Base-by-base conservation (phyloP, 2,797 vertebrate genomes). In the Diceros bicornis region DNA sequence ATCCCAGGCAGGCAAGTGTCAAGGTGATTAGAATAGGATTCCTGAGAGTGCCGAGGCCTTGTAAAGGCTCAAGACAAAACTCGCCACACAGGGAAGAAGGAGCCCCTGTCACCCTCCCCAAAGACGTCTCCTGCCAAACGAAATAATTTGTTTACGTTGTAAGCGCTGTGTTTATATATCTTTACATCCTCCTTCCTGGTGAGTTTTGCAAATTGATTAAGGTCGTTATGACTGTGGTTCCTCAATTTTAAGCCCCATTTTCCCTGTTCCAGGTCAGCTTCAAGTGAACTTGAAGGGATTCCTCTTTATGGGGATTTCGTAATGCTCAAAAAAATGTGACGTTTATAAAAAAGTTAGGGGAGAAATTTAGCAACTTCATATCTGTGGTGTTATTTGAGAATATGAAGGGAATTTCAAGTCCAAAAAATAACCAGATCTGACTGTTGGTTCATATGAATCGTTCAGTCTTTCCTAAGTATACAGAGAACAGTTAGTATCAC, bases 211-310 rank as follows among this genome's bases (percentile, higher is more conserved):
- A 89, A 93, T 91, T 82, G 68, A 93, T 89, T 88, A 91, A 97
- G 66, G 81, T 82, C 25, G 0, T 93, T 83, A 74, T 71, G 79
- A 96, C 68, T 96, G 94, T 94, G 92, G 50, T 86, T 96, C 92
- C 89, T 96, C 94, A 89, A 95, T 94, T 96, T 93, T 72, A 93
- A 97, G 95, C 69, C 57, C 90, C 84, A 83, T 92, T 95, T 97
- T 97, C 91, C 9, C 34, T 95, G 96, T 89, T 50, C 62, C 81
- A 69, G 78, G 78, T 95, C 89, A 94, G 69, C 50, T 93, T 68
- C 52, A 83, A 74, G 64, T 86, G 62, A 96, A 94, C 78, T 91
- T 94, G 27, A 79, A 94, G 18, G 29, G 27, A 77, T 87, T 91
- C 44, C 32, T 82, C 59, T 90, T 91, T 86, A 57, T 20, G 78